Evolutionary conservation across 2,797 vertebrate genomes (phyloP).

Genomic region (Caiman crocodilus): DNA sequence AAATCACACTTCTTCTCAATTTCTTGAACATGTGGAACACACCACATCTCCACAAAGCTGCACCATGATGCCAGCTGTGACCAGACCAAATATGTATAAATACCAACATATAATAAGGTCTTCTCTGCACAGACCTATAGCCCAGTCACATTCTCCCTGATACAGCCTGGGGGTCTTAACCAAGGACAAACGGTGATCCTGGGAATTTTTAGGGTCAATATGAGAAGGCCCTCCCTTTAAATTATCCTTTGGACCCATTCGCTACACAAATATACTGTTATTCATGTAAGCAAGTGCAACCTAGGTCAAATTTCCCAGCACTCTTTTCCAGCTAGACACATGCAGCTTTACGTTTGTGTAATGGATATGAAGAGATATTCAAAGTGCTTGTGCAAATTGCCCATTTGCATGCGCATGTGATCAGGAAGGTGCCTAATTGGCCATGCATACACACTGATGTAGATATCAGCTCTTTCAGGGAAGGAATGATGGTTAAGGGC

Average conservation of each 20-base stretch:
- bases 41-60: too few species aligned
- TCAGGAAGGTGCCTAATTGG: slow-evolving; percentile 14
- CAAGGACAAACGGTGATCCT: background rate
- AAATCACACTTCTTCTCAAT: too few species aligned
- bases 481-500: background rate
- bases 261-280: slow-evolving; percentile 40
- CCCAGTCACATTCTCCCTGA: background rate
- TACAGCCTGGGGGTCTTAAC: background rate
- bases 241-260: slow-evolving; percentile 21
- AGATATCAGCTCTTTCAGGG: background rate
- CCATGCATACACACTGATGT: background rate
- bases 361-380: background rate
- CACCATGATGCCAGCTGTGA: background rate
- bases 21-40: too few species aligned
- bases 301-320: slow-evolving; percentile 50
- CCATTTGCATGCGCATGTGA: background rate
- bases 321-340: slow-evolving; percentile 50
- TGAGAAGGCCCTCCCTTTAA: background rate
- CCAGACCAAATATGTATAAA: background rate
- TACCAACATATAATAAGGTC: background rate
- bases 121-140: background rate
- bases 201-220: slow-evolving; percentile 9
- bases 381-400: background rate
- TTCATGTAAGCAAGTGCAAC: slow-evolving; percentile 36
- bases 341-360: slow-evolving; percentile 32